phyloP scores from a whole-genome alignment of 2,888 invertebrate species.

The Archips crataeganus region DNA sequence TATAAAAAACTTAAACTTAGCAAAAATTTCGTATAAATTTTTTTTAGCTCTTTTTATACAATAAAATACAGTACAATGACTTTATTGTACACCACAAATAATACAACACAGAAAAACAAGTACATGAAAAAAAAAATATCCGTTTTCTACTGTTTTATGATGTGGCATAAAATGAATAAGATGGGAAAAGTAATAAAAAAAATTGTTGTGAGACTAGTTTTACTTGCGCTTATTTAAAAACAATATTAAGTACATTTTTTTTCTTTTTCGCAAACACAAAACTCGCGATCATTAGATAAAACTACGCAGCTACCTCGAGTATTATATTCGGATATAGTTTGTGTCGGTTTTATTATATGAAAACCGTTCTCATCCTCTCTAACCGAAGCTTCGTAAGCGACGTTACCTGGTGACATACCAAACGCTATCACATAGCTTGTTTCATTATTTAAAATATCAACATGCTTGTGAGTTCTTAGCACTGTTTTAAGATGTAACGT shows the following conservation, averaged over 20 bases:
- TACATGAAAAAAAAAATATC: too few relatives aligned
- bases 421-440: conserved; percentile 87
- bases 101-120: too few relatives aligned
- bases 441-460: conserved; percentile 58
- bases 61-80: too few relatives aligned
- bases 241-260: conserved; percentile 36
- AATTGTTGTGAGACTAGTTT: too few relatives aligned
- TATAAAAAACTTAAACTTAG: too few relatives aligned
- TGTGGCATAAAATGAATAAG: too few relatives aligned
- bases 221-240: background rate
- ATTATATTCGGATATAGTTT: conserved; percentile 66
- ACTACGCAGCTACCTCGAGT: conserved; percentile 59
- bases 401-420: conserved; percentile 87
- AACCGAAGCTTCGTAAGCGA: conserved; percentile 89
- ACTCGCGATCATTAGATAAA: conserved; percentile 55
- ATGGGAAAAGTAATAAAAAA: too few relatives aligned
- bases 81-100: too few relatives aligned
- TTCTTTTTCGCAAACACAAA: conserved; percentile 59
- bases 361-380: conserved; percentile 68
- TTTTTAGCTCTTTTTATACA: too few relatives aligned
- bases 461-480: conserved; percentile 71
- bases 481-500: conserved; percentile 80
- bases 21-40: too few relatives aligned
- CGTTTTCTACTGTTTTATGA: too few relatives aligned
- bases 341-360: conserved; percentile 82